Conservation (phyloP, 2,888 invertebrate genomes). For the Cryptosula pallasiana region DNA sequence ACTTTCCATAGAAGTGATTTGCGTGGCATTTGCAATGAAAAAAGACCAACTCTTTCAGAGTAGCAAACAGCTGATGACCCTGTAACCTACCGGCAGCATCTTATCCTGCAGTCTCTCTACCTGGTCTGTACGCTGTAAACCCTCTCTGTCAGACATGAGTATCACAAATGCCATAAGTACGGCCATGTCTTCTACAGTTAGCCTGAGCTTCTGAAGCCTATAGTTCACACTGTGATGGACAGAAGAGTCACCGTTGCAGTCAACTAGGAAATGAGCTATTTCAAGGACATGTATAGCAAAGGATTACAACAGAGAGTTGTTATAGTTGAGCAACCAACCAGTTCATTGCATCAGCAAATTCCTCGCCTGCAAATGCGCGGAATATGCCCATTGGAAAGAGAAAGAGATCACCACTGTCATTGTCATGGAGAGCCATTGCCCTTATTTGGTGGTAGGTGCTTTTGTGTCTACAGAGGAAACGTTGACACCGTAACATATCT, state of each 20-base stretch:
- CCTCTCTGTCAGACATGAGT: background rate
- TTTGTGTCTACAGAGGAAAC: no score
- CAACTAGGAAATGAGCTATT: no score
- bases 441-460: background rate
- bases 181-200: background rate
- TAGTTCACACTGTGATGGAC: background rate
- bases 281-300: no score
- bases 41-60: no score
- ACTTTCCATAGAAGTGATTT: no score
- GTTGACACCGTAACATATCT: no score
- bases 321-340: background rate
- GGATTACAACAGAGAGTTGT: no score
- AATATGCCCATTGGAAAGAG: background rate
- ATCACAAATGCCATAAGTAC: conserved; percentile 8
- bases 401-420: background rate
- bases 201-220: background rate
- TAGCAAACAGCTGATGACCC: background rate
- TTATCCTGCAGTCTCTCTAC: conserved; percentile 9
- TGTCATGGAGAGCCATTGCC: background rate
- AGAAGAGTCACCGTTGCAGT: no score
- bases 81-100: background rate
- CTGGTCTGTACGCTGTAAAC: conserved; percentile 1
- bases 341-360: background rate
- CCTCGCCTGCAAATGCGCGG: background rate
- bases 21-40: no score